phyloP scores from a whole-genome alignment of 2,113 vertebrate genomes.

The Poeciliopsis turrubarensis region DNA sequence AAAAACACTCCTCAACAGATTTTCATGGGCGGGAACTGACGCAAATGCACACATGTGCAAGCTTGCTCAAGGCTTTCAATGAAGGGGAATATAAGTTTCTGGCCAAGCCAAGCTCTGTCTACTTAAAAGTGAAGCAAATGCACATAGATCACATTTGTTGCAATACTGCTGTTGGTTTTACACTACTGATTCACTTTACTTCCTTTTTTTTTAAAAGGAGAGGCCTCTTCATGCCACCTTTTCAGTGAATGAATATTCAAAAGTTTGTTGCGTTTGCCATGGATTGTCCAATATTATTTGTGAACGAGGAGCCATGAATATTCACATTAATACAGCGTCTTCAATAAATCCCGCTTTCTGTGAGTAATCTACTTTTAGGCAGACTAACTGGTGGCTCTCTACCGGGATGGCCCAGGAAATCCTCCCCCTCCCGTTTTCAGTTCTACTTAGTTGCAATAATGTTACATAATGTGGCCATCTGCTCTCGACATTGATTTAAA shows the following conservation, averaged over 20 bases:
- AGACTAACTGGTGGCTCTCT: conserved; percentile 28
- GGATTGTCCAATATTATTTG: no score
- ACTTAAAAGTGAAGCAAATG: background rate
- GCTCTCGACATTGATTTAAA: conserved; percentile 65
- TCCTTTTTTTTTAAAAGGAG: no score
- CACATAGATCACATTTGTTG: background rate
- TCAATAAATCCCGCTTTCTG: background rate
- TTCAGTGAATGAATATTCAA: no score
- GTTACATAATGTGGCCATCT: conserved; percentile 77
- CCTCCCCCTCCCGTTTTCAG: conserved; percentile 39
- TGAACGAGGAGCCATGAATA: background rate
- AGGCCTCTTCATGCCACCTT: no score
- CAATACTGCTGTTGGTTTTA: no score
- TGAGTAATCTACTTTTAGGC: conserved; percentile 10
- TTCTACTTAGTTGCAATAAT: conserved; percentile 63
- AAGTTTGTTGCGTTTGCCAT: no score
- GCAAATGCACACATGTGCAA: background rate
- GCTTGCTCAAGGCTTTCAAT: background rate
- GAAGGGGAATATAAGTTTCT: background rate
- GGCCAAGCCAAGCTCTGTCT: background rate
- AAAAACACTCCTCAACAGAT: conserved; percentile 15
- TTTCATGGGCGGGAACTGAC: conserved; percentile 2
- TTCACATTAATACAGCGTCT: background rate
- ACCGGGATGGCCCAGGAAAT: conserved; percentile 35
- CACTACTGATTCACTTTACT: no score